Conservation (phyloP, 2,797 vertebrate genomes). For the Cuniculus paca region DNA sequence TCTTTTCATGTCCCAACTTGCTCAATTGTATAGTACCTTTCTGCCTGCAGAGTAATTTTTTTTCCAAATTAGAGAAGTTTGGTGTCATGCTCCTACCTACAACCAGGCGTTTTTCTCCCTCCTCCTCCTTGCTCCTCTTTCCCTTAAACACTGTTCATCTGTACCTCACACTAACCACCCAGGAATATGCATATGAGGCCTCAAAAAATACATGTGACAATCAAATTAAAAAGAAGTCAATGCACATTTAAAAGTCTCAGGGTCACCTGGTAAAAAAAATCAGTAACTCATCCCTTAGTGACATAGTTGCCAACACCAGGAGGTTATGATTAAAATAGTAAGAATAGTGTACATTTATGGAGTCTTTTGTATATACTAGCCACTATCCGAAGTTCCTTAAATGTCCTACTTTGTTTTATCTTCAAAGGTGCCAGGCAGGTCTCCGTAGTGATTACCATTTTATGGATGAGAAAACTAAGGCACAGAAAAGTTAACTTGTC, state of each 20-base stretch:
- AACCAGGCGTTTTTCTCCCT: too few relatives aligned
- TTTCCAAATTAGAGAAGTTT: background rate
- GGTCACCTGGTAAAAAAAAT: conserved; percentile 13
- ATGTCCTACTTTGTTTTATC: background rate
- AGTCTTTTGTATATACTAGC: background rate
- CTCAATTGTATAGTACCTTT: background rate
- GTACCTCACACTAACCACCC: background rate
- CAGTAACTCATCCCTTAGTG: background rate
- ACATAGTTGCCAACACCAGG: background rate
- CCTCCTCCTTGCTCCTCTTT: background rate
- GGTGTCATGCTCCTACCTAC: background rate
- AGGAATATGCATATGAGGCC: background rate
- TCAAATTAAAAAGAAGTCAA: background rate
- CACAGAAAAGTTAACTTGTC: background rate
- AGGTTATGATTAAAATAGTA: background rate
- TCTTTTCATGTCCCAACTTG: background rate
- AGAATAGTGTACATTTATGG: background rate
- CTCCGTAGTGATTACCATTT: background rate
- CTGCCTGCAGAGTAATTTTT: background rate
- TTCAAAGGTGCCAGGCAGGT: background rate
- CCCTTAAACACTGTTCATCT: rapidly evolving
- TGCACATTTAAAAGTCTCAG: background rate
- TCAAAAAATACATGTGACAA: background rate
- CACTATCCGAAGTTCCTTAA: background rate
- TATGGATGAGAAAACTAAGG: background rate